Evolutionary conservation across 2,888 invertebrate species (phyloP).

Genomic region (Poecilus cupreus): DNA sequence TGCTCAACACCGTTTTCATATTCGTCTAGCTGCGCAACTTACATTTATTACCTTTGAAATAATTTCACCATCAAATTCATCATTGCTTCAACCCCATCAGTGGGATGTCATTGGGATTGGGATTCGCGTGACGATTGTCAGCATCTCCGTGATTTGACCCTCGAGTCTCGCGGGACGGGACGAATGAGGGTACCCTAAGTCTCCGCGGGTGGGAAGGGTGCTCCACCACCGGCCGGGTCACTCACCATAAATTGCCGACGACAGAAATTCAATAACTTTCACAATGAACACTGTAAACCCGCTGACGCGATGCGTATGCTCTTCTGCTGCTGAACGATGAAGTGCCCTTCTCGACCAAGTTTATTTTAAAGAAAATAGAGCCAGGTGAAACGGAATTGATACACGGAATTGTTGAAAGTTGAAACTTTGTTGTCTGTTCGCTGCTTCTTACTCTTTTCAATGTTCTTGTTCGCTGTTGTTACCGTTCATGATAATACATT

Average conservation of each 20-base stretch:
- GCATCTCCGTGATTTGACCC: constrained; percentile 45
- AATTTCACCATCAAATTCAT: no score
- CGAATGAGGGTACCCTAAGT: not conserved
- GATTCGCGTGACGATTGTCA: constrained; percentile 11
- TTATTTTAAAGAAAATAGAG: constrained; percentile 30
- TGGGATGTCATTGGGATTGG: not conserved
- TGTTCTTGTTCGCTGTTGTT: not conserved
- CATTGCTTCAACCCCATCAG: no score
- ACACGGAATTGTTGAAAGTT: constrained; percentile 22
- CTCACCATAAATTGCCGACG: constrained; percentile 58
- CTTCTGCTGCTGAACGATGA: constrained; percentile 6
- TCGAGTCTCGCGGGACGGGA: constrained; percentile 37
- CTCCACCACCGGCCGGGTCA: constrained; percentile 26
- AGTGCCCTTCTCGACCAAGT: constrained; percentile 13
- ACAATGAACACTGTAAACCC: constrained; percentile 54
- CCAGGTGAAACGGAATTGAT: constrained; percentile 39
- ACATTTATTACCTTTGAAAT: no score
- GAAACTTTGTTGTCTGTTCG: constrained; percentile 11
- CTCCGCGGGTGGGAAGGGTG: not conserved
- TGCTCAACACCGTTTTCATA: constrained; percentile 43
- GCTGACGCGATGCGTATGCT: constrained; percentile 53
- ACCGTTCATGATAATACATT: not conserved
- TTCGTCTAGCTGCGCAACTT: no score
- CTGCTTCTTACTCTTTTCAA: not conserved
- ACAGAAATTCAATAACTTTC: constrained; percentile 56